Evolutionary conservation across 2,888 invertebrate genomes (phyloP).

Genomic region (Leptinotarsa peninsularis): DNA sequence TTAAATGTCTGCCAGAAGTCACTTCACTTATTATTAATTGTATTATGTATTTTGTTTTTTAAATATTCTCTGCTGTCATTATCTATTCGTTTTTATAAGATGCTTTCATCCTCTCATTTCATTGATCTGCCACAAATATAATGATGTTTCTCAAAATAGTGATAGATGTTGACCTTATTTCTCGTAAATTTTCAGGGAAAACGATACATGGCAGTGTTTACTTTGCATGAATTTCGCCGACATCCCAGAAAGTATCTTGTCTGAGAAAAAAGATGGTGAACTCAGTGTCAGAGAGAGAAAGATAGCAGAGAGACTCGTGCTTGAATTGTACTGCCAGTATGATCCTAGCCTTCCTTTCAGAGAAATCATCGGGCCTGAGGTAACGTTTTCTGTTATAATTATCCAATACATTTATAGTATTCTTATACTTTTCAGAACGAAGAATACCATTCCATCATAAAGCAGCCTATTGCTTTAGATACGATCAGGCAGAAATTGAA

Average conservation of each 20-base stretch:
- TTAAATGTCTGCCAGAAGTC: no score
- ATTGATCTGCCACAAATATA: no score
- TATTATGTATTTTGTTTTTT: no score
- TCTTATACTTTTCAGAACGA: conserved; percentile 68
- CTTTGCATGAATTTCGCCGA: conserved; percentile 87
- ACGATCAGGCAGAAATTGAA: conserved; percentile 84
- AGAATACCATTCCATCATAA: conserved; percentile 78
- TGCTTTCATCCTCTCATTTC: no score
- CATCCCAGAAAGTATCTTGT: conserved; percentile 67
- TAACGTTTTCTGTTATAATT: conserved; percentile 59
- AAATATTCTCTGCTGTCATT: no score
- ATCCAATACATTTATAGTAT: neutral
- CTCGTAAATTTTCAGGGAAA: conserved; percentile 61
- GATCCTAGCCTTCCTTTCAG: conserved; percentile 90
- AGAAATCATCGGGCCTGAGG: conserved; percentile 83
- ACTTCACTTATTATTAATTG: no score
- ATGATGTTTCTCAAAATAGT: no score
- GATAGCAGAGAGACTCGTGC: conserved; percentile 84
- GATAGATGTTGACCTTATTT: conserved; percentile 19
- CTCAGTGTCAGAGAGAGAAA: conserved; percentile 74
- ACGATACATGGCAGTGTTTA: conserved; percentile 93
- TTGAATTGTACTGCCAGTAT: conserved; percentile 93
- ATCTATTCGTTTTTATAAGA: no score
- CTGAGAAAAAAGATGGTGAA: conserved; percentile 67
- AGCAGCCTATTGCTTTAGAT: conserved; percentile 88